phyloP scores from a whole-genome alignment of 2,888 invertebrate species.

The Cerceris ruficornis region DNA sequence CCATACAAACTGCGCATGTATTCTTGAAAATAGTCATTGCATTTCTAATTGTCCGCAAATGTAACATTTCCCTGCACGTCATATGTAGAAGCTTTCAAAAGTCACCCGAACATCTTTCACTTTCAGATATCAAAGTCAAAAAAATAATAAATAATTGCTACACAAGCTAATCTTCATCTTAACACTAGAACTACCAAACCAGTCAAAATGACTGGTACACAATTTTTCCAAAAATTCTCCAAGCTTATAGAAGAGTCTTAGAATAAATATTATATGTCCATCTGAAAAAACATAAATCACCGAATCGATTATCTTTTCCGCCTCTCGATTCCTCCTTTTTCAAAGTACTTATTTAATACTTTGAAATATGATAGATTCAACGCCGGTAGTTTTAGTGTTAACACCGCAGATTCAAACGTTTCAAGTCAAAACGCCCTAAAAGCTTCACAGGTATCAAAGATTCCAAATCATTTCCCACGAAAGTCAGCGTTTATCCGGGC shows the following conservation, averaged over 20 bases:
- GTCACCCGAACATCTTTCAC: background rate
- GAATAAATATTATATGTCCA: too few species aligned
- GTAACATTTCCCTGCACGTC: slow-evolving; percentile 18
- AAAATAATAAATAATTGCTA: background rate
- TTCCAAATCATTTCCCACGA: slow-evolving; percentile 56
- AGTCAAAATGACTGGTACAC: too few species aligned
- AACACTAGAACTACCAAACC: too few species aligned
- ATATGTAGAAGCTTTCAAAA: slow-evolving; percentile 8
- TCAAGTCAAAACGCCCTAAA: slow-evolving; percentile 34
- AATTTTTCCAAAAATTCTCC: too few species aligned
- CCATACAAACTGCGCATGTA: slow-evolving; percentile 62
- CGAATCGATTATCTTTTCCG: too few species aligned
- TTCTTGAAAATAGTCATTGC: slow-evolving; percentile 43
- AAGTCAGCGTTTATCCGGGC: slow-evolving; percentile 47
- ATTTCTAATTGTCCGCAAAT: background rate
- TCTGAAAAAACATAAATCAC: too few species aligned
- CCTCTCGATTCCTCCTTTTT: too few species aligned
- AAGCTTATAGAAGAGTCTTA: too few species aligned
- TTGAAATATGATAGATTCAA: too few species aligned
- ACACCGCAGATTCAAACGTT: slow-evolving; percentile 9
- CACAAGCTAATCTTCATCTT: background rate
- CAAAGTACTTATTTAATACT: too few species aligned
- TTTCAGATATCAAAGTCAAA: background rate
- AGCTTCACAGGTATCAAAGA: slow-evolving; percentile 54
- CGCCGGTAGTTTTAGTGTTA: too few species aligned